Base-by-base conservation (phyloP, 2,888 invertebrate species). In the Girardia tigrina region DNA sequence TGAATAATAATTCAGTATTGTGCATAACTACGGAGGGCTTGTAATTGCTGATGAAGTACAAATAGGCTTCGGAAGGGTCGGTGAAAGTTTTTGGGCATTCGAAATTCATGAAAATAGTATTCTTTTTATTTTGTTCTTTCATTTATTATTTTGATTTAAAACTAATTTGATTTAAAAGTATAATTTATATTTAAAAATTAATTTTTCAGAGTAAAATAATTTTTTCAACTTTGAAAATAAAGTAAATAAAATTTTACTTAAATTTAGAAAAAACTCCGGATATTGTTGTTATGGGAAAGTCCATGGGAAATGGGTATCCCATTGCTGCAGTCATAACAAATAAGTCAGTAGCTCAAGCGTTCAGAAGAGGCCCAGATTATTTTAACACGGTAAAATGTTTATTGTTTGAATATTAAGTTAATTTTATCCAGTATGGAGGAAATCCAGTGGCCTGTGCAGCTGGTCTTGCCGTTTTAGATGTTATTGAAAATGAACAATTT, bases 41-140 rank as follows among this genome's bases (percentile, higher is more conserved):
- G 93, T 94, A 83, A 92, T 99, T 78, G 94, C 94, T 16, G 98
- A 98, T 83, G 98, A 99, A 84, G 97, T 98, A 0, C 95, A 97
- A 87, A 94, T 94, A 28, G 98, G 98, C 14, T 99, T 97, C 82
- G 98, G 97, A 0, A 88, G 98, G 71, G 90, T 91, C 26, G 98
- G 98, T 16, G 89, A 88, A 74, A 91, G 93, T 82, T 94, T 92
- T 89, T 99, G 98, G 98, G 94, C 93, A 0, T 97, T 94, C 82
- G 89, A 97, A 84, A 87, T 90, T 4, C 91, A 92, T 82, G 89
- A 88, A 16, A 71, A 28, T 27, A 23, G 70, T 71, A 36, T 2
- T 14, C 20, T n/a, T n/a, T n/a, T n/a, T n/a, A n/a, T n/a, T n/a
- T n/a, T n/a, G n/a, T n/a, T n/a, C n/a, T n/a, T n/a, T n/a, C n/a